Conservation (phyloP, 2,888 invertebrate species). For the Amitus sp. region DNA sequence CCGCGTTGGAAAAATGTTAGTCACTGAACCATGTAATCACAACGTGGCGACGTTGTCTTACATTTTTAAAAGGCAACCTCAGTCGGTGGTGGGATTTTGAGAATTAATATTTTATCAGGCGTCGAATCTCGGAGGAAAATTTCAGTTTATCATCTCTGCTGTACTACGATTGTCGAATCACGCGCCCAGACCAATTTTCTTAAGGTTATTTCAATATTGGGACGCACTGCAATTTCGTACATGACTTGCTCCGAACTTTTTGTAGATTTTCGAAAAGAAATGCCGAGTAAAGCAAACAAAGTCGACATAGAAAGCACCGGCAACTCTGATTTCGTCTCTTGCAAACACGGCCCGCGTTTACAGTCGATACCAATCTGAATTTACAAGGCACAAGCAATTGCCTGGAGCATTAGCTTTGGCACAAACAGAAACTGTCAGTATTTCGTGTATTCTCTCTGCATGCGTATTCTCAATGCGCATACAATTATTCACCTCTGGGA, state of each 20-base stretch:
- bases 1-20: constrained; percentile 15
- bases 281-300: not conserved
- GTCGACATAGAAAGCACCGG: not conserved
- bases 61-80: constrained; percentile 16
- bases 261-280: not conserved
- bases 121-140: no score
- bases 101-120: no score
- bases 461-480: no score
- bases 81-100: no score
- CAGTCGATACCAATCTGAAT: not conserved
- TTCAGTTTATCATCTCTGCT: no score
- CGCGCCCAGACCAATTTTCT: no score
- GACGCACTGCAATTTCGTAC: not conserved
- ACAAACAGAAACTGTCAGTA: not conserved
- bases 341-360: not conserved
- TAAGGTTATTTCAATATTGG: not conserved
- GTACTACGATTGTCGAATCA: no score
- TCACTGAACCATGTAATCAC: constrained; percentile 25
- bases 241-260: not conserved
- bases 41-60: constrained; percentile 26
- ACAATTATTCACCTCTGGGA: no score
- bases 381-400: not conserved
- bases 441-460: not conserved
- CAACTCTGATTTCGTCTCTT: not conserved
- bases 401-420: not conserved